phyloP scores from a whole-genome alignment of 2,888 invertebrate species.

The Dicyrtoma fusca region DNA sequence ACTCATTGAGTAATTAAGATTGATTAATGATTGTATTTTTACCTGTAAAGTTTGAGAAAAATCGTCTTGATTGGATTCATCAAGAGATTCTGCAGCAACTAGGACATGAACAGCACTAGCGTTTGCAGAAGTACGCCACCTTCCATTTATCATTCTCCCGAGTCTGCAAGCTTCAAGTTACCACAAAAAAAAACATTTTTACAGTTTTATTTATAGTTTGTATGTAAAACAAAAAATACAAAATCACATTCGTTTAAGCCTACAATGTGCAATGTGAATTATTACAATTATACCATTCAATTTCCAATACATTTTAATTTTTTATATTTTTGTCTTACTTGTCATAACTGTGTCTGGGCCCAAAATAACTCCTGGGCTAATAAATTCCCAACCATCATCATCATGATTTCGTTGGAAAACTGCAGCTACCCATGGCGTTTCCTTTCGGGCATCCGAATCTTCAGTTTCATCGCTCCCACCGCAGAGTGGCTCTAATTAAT shows the following conservation, averaged over 20 bases:
- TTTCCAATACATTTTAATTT: background rate
- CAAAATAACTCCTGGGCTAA: slow-evolving; percentile 12
- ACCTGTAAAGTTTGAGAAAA: slow-evolving; percentile 16
- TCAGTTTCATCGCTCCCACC: background rate
- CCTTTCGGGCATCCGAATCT: background rate
- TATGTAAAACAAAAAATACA: too few species aligned
- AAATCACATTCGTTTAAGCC: too few species aligned
- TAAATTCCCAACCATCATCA: slow-evolving; percentile 11
- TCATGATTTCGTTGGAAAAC: slow-evolving; percentile 5
- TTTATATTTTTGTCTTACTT: background rate
- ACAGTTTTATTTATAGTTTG: background rate
- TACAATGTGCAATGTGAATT: too few species aligned
- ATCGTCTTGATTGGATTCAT: slow-evolving; percentile 2
- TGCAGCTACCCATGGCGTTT: background rate
- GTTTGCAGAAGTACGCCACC: background rate
- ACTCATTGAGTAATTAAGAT: background rate
- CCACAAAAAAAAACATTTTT: background rate
- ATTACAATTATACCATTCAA: background rate
- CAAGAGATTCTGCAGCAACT: slow-evolving; percentile 7
- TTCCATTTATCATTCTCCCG: slow-evolving; percentile 16
- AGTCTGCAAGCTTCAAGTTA: slow-evolving; percentile 7
- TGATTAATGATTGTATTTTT: background rate
- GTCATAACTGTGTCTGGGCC: slow-evolving; percentile 10
- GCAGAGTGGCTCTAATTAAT: too few species aligned
- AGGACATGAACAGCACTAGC: slow-evolving; percentile 5